Evolutionary conservation across 2,113 vertebrate genomes (phyloP), one percentile per base, ranked within the genome.

Genomic region (Anser brachyrhynchus): DNA sequence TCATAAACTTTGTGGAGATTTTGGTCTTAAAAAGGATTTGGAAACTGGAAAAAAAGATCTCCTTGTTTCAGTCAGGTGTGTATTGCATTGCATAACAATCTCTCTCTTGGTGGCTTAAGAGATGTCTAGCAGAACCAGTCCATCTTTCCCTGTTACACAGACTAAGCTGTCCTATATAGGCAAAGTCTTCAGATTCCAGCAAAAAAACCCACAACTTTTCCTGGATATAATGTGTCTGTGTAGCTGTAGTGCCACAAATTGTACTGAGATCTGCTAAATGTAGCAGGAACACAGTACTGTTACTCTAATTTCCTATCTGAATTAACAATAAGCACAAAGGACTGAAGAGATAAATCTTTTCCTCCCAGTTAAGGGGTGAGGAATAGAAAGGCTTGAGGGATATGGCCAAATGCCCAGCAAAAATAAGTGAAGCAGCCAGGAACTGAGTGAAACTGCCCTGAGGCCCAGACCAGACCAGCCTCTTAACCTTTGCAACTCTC

Each of bases 401-500:
- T 54, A 49, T 31, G 77, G 44, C 84, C 51, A 87, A 84, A 75
- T 18, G 39, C 66, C 70, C 58, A 73, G 26, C 41, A 41, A 92
- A 95, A 91, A 43, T 41, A 67, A 17, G n/a, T 51, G 73, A 90
- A 90, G 65, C 75, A 95, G 57, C 49, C 83, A 90, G 86, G 70
- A 83, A 69, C 17, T 84, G 58, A 94, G 69, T 58, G 71, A 85
- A 90, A 70, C 87, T 74, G 57, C 80, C 70, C 17, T 1, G 28
- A 62, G 73, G 84, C 91, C 58, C 74, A 70, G 67, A 44, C 7
- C 76, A 93, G 87, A 75, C 49, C 84, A 76, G 44, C 72, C 67
- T 89, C 57, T 90, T 71, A 89, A 62, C 84, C 44, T 95, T 87
- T 84, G 72, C 70, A 85, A 37, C 71, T 91, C 84, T 93, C 91